phyloP scores from a whole-genome alignment of 1,140 invertebrate genomes.

The Triops cancriformis region DNA sequence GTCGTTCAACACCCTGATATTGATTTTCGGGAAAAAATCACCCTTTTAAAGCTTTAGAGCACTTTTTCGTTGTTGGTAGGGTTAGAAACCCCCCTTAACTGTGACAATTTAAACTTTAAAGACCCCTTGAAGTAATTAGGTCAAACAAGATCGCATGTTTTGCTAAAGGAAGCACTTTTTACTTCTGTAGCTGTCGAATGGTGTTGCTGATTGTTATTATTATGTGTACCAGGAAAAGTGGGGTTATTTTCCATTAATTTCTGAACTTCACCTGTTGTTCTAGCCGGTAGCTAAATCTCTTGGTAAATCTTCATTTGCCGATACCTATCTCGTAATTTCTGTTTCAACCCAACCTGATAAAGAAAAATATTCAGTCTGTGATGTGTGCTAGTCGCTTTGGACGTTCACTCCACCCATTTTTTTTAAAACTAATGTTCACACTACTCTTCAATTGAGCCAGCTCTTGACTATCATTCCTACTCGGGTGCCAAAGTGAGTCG shows the following conservation, averaged over 20 bases:
- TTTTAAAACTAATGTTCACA: neutral
- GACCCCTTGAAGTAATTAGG: neutral
- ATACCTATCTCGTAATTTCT: no score
- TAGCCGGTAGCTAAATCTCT: neutral
- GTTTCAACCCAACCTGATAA: neutral
- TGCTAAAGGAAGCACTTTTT: neutral
- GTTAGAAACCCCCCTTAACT: neutral
- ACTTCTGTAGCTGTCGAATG: neutral
- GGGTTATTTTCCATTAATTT: neutral
- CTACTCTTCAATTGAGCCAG: neutral
- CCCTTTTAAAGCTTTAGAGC: slow-evolving; percentile 5
- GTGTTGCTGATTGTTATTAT: neutral
- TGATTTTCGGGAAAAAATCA: neutral
- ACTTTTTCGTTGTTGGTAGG: neutral
- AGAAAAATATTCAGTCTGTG: neutral
- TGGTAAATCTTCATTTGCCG: neutral
- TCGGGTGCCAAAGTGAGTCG: neutral
- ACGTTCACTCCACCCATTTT: neutral
- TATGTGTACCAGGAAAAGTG: neutral
- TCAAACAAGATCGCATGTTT: neutral
- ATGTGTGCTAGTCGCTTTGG: slow-evolving; percentile 12
- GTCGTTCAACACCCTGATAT: neutral
- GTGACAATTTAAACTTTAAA: neutral
- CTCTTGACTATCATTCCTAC: slow-evolving; percentile 10
- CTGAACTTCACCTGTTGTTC: neutral